A percentile compares a stretch with the other conserved stretches of the same genome.
These are phyloP conservation scores for Bombycilla garrulus DNA, from an alignment of 2,113 vertebrate genomes.

Conservation along the genomic window DNA sequence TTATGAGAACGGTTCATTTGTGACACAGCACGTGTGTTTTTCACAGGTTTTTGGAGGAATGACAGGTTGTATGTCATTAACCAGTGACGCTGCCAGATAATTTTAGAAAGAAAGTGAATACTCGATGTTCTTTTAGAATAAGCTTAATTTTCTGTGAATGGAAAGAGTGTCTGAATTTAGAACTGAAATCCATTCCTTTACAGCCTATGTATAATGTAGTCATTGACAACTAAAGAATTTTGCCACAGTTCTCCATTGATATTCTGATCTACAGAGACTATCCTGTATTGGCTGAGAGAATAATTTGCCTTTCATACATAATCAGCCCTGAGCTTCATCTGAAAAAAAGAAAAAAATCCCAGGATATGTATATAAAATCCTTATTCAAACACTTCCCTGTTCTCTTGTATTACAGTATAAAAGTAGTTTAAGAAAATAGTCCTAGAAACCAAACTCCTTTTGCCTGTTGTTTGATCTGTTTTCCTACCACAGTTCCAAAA, in stretches of 20 bases:
- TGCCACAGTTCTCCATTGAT: neutral
- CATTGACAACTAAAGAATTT: slow-evolving; percentile 28
- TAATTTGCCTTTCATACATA: slow-evolving; percentile 53
- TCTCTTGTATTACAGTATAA: neutral
- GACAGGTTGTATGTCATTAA: neutral
- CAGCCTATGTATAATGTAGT: slow-evolving; percentile 1
- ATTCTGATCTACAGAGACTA: slow-evolving; percentile 32
- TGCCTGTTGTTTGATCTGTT: neutral
- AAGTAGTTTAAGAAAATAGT: neutral
- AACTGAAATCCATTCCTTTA: slow-evolving; percentile 53
- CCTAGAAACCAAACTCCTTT: neutral
- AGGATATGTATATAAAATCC: neutral
- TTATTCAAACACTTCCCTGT: neutral
- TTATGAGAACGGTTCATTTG: neutral
- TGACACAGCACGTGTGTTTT: neutral
- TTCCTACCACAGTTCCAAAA: neutral
- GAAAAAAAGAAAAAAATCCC: neutral
- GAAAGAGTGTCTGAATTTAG: slow-evolving; percentile 54
- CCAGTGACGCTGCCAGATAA: neutral
- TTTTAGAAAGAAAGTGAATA: slow-evolving; percentile 31
- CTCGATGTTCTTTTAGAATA: neutral
- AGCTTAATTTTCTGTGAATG: slow-evolving; percentile 59
- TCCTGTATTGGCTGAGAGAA: slow-evolving; percentile 26
- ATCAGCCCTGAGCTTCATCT: slow-evolving; percentile 22
- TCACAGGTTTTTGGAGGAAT: neutral